Base-by-base conservation (phyloP, 2,797 vertebrate species). In the Bradypodion ventrale region DNA sequence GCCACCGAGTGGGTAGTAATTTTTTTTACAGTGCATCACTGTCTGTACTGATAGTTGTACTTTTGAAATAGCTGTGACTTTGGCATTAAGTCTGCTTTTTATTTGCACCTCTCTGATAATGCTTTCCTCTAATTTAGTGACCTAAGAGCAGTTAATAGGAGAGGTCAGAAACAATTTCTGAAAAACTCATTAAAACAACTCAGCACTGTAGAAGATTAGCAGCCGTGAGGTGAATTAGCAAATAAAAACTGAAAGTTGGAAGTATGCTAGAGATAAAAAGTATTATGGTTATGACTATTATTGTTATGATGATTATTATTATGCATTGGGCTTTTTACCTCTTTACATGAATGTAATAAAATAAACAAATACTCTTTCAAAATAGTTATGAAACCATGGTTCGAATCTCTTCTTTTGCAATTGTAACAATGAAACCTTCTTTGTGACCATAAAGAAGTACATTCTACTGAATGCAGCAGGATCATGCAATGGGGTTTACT, bases 101-200 rank as follows among this genome's bases (percentile, higher is more conserved):
- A 76, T 92, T 92, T 85, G 90, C 78, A 75, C 62, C 70, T 72
- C 83, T 75, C 23, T 83, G 77, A 85, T 83, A 92, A 89, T 6
- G 32, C 74, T 83, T 70, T 89, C 78, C 62, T 91, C 80, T 91
- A 84, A 94, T 93, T 92, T 85, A 91, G 87, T 90, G 75, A 91
- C 85, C 79, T 85, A 81, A 84, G 52, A 68, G 65, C 32, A 84
- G 83, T 88, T 89, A 90, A 75, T 90, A 93, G 78, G 78, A 88
- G 88, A 85, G 89, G 84, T 69, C 85, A 84, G 90, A 95, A 94
- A 93, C 52, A 93, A 84, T 90, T 10, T 86, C 81, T 90, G 69
- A 86, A 91, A 94, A 93, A 69, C 85, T 93, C 88, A 93, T 93
- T 94, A 92, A 94, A 94, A 93, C 84, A 32, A 87, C 74, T 92